A percentile compares a stretch with the other conserved stretches of the same genome.
Evolutionary conservation across 2,113 vertebrate species (phyloP).

Genomic region (Corapipo altera): DNA sequence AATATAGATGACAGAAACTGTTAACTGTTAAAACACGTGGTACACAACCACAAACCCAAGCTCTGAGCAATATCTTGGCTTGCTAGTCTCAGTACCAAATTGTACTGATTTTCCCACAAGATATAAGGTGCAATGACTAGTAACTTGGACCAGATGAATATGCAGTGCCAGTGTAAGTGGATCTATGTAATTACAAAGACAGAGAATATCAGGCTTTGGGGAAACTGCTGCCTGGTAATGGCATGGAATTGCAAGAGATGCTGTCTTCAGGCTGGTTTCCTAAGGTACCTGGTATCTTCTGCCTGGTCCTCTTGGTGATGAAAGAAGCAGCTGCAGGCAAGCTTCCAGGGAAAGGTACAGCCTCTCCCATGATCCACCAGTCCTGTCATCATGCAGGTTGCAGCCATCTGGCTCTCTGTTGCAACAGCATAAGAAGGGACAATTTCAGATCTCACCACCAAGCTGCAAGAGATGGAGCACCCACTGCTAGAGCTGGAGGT

Average conservation of each 20-base stretch:
- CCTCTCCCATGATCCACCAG: not conserved
- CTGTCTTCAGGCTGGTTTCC: not conserved
- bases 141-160: not conserved
- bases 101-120: constrained; percentile 18
- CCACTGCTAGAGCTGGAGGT: not conserved
- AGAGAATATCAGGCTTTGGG: not conserved
- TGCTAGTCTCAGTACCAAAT: not conserved
- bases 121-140: not conserved
- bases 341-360: not conserved
- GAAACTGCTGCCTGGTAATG: not conserved
- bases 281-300: not conserved
- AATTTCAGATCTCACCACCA: not conserved
- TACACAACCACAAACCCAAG: not conserved
- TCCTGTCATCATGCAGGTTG: not conserved
- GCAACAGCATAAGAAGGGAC: not conserved
- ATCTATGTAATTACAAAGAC: not conserved
- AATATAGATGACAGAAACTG: not conserved
- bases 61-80: not conserved
- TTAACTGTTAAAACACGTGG: not conserved
- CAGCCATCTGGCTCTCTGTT: not conserved
- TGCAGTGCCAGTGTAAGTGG: not conserved
- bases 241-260: not conserved
- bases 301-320: not conserved
- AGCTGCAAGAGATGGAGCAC: not conserved
- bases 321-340: not conserved